Evolutionary conservation across 2,888 invertebrate genomes (phyloP).

Genomic region (Dynastes grantii): DNA sequence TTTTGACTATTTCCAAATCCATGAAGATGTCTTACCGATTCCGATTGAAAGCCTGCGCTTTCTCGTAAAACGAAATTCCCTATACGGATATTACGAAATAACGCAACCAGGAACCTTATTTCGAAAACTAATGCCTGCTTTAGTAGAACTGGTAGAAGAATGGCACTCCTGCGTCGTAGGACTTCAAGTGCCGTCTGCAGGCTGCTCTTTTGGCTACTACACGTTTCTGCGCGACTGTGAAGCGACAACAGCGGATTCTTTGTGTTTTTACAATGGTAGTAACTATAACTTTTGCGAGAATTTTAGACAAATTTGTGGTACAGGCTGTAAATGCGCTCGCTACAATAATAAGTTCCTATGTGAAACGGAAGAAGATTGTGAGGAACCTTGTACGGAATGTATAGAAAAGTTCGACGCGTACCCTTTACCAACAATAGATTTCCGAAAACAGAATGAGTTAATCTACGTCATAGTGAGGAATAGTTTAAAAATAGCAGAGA

Average conservation of each 20-base stretch:
- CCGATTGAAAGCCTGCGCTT: background rate
- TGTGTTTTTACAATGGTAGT: slow-evolving; percentile 17
- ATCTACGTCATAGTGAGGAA: slow-evolving; percentile 15
- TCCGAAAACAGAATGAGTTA: background rate
- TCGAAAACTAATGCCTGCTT: background rate
- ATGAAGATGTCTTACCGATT: background rate
- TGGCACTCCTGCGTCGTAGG: background rate
- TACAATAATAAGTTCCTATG: slow-evolving; percentile 22
- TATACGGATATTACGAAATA: slow-evolving; percentile 34
- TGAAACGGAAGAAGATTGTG: background rate
- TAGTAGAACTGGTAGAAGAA: background rate
- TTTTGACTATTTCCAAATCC: slow-evolving; percentile 13
- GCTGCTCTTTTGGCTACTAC: no score
- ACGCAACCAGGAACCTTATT: background rate
- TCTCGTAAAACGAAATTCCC: background rate
- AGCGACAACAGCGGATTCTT: background rate
- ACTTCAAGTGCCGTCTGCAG: no score
- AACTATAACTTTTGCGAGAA: slow-evolving; percentile 32
- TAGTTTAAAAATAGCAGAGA: slow-evolving; percentile 21
- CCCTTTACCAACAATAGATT: slow-evolving; percentile 21
- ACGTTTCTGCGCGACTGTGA: no score
- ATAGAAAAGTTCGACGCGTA: slow-evolving; percentile 30
- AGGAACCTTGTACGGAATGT: slow-evolving; percentile 5
- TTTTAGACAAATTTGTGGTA: slow-evolving; percentile 17
- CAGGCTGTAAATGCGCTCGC: slow-evolving; percentile 1